phyloP scores from a whole-genome alignment of 2,113 vertebrate genomes.

The Lepus americanus region DNA sequence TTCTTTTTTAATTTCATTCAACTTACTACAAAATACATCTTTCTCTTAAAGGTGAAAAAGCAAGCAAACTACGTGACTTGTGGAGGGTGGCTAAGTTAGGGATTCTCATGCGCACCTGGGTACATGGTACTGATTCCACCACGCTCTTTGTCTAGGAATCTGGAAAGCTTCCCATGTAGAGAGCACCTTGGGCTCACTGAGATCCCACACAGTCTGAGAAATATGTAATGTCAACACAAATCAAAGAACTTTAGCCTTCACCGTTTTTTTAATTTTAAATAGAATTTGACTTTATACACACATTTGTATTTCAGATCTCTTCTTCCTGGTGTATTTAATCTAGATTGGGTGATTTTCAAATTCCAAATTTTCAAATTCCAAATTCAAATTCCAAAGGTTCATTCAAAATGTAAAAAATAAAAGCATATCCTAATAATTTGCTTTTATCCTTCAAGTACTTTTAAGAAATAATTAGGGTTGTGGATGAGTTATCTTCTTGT shows the following conservation, averaged over 20 bases:
- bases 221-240: neutral
- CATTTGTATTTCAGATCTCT: neutral
- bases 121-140: neutral
- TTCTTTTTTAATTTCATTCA: neutral
- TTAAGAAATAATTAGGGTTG: neutral
- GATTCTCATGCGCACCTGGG: neutral
- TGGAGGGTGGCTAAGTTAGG: neutral
- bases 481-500: neutral
- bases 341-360: conserved; percentile 7
- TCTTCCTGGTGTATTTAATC: neutral
- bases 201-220: neutral
- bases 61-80: neutral
- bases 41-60: conserved; percentile 15
- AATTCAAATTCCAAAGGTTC: neutral
- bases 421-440: neutral
- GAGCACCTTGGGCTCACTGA: neutral
- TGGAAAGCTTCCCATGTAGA: neutral
- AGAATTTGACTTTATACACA: neutral
- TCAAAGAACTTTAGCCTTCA: neutral
- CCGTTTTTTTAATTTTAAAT: neutral
- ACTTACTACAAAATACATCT: neutral
- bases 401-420: neutral
- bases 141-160: neutral
- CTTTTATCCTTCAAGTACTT: neutral
- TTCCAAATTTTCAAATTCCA: neutral